phyloP scores from a whole-genome alignment of 2,113 vertebrate genomes.

The Cyprinodon tularosa region DNA sequence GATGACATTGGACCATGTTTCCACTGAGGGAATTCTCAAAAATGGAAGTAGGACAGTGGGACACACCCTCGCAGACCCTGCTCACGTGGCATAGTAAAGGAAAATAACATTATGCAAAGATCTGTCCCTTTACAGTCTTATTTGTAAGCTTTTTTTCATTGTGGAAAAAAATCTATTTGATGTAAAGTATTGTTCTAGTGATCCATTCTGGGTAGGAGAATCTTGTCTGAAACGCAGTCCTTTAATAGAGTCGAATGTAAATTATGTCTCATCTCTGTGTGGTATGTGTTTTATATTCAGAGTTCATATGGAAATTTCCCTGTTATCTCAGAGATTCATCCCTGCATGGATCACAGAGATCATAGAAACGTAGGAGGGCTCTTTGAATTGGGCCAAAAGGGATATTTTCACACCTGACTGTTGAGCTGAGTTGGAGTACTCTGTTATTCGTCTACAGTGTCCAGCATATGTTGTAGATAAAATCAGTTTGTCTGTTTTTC shows the following conservation, averaged over 20 bases:
- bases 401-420: conserved; percentile 28
- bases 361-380: conserved; percentile 31
- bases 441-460: conserved; percentile 11
- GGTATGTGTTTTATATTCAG: conserved; percentile 31
- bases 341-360: conserved; percentile 40
- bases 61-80: conserved; percentile 48
- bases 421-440: conserved; percentile 19
- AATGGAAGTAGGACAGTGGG: conserved; percentile 82
- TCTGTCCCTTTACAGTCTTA: conserved; percentile 7
- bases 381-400: conserved; percentile 34
- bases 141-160: conserved; percentile 29
- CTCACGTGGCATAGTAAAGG: conserved; percentile 39
- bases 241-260: conserved; percentile 38
- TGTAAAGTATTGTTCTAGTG: conserved; percentile 43
- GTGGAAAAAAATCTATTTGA: conserved; percentile 32
- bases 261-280: conserved; percentile 33
- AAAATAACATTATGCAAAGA: conserved; percentile 20
- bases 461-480: conserved; percentile 19
- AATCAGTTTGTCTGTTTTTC: conserved; percentile 19
- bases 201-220: conserved; percentile 8
- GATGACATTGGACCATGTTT: conserved; percentile 66
- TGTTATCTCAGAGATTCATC: conserved; percentile 17
- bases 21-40: conserved; percentile 85
- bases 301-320: conserved; percentile 41
- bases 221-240: conserved; percentile 25